phyloP scores from a whole-genome alignment of 2,797 vertebrate species.

The Enteromius viviparus region DNA sequence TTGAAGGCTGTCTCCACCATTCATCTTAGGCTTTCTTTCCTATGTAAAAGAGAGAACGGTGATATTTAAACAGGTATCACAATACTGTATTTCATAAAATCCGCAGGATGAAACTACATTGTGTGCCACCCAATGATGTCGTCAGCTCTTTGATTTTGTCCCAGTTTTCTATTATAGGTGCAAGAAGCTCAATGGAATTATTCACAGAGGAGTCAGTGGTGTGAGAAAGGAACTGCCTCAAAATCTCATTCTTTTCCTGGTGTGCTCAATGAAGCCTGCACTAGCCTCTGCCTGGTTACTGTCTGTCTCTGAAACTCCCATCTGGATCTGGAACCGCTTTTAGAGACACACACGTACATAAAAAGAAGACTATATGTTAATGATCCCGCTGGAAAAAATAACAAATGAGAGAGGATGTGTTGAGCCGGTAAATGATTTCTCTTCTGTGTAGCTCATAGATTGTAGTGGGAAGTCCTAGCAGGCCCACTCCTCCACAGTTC shows the following conservation, averaged over 20 bases:
- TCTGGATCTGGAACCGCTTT: slow-evolving; percentile 10
- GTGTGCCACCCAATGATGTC: neutral
- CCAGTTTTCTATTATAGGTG: slow-evolving; percentile 10
- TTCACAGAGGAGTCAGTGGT: slow-evolving; percentile 8
- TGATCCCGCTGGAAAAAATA: neutral
- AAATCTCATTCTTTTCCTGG: slow-evolving; percentile 19
- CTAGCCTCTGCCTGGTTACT: slow-evolving; percentile 18
- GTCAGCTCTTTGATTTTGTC: slow-evolving; percentile 12
- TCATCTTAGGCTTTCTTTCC: slow-evolving; percentile 4
- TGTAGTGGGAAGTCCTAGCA: slow-evolving; percentile 24
- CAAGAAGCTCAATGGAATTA: neutral
- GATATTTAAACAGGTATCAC: neutral
- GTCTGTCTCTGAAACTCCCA: slow-evolving; percentile 24
- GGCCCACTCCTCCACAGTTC: slow-evolving; percentile 47
- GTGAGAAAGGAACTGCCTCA: neutral
- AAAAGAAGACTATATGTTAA: slow-evolving; percentile 9
- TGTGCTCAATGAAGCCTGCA: slow-evolving; percentile 48
- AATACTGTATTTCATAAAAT: slow-evolving; percentile 8
- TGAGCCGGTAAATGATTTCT: slow-evolving; percentile 33
- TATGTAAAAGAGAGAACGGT: slow-evolving; percentile 13
- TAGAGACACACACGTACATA: neutral
- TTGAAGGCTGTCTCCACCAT: neutral
- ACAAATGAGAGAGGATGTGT: neutral
- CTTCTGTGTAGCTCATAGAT: slow-evolving; percentile 23
- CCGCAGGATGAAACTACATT: neutral